Base-by-base conservation (phyloP, 2,113 vertebrate genomes). In the Oncorhynchus nerka region DNA sequence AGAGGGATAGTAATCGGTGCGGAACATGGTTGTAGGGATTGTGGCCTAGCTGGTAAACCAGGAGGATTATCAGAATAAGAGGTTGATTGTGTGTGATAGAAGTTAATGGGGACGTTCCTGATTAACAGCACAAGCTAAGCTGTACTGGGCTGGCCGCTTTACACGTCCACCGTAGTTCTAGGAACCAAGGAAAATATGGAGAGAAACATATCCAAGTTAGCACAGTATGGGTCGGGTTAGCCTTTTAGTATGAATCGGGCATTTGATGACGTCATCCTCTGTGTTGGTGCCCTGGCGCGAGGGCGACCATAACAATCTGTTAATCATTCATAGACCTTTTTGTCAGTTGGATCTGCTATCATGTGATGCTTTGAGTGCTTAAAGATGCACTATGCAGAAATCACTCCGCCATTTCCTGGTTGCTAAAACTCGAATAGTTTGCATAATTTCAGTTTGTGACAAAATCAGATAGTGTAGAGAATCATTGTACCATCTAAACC, bases 311-410 rank as follows among this genome's bases (percentile, higher is more conserved):
- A 66, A 78, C 84, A 84, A 70, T 76, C 81, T 74, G 79, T 89
- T 83, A 89, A 92, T 91, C 90, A 90, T 90, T 87, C 80, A 89
- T 82, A 79, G 81, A 75, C 81, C 4, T 68, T 57, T 83, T 82
- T 85, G 73, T 83, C 79, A 65, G 70, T 84, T 69, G 24, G 76
- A 80, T 85, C 85, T 12, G 20, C 71, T 79, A 83, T 85, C 86
- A 83, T 79, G 89, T 67, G 86, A 75, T 73, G 67, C 80, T 73
- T 62, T 32, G 75, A 80, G 83, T 3, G 79, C 51, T 55, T 55
- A 55, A 55, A 55, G 2, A 12, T 45, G 39, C 9, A 45, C 39
- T 45, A 45, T 45, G 39, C 39, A 45, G 39, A 45, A 11, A 12
- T 45, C 39, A 45, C 39, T 11, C 39, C 0, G 39, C 39, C 39